These are phyloP conservation scores for Acridotheres tristis DNA, from an alignment of 2,797 vertebrate species.

Conservation along the genomic window DNA sequence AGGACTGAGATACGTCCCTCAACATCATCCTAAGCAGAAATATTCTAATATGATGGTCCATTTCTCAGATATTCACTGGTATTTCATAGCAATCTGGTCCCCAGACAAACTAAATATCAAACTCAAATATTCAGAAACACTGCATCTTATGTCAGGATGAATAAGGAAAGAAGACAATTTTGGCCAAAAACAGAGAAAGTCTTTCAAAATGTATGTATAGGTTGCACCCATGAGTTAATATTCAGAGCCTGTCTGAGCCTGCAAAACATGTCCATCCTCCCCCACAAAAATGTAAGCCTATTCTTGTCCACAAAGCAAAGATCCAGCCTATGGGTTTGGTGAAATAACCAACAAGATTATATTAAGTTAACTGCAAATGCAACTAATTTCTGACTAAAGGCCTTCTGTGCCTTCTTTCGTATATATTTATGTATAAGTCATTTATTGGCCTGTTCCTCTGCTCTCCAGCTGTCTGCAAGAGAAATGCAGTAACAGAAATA, in stretches of 20 bases:
- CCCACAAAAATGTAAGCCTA: conserved; percentile 54
- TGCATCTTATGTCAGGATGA: background rate
- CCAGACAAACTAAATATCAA: background rate
- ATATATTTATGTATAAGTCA: background rate
- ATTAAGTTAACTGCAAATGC: background rate
- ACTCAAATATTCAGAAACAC: background rate
- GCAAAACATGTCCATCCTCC: conserved; percentile 42
- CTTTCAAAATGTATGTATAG: background rate
- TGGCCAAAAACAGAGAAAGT: background rate
- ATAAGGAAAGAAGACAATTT: background rate
- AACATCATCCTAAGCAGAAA: background rate
- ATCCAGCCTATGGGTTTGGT: background rate
- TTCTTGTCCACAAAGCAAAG: conserved; percentile 36
- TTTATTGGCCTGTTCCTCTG: background rate
- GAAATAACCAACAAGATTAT: background rate
- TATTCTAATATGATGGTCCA: background rate
- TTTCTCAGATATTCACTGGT: background rate
- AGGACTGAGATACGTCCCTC: background rate
- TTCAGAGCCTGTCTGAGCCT: conserved; percentile 32
- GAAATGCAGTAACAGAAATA: conserved; percentile 10
- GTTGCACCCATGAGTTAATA: background rate
- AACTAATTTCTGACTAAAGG: background rate
- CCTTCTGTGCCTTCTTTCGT: background rate
- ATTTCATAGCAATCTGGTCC: background rate
- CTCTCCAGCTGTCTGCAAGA: background rate